Percentiles rank a stretch among this genome's conserved stretches.
These are phyloP conservation scores for Emys orbicularis DNA, from an alignment of 2,797 vertebrate genomes.

Conservation along the genomic window DNA sequence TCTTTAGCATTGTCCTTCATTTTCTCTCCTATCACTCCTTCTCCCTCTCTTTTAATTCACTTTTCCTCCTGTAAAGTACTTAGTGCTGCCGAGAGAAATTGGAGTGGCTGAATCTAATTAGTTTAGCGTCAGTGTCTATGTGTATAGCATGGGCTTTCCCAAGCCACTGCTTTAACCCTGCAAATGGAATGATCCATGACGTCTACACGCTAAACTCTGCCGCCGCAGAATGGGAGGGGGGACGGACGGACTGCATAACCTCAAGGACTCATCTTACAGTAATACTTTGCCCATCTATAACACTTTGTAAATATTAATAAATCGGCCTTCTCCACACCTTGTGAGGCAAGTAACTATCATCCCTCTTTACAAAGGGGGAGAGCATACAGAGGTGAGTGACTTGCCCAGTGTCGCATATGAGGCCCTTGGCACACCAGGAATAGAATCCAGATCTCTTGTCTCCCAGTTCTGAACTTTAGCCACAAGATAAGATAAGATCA, in stretches of 20 bases:
- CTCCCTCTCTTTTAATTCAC: not conserved
- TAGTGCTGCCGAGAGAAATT: not conserved
- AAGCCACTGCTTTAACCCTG: constrained; percentile 15
- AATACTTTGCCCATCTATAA: not conserved
- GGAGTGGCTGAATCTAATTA: not conserved
- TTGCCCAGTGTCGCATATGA: accelerated
- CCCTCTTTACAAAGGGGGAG: not conserved
- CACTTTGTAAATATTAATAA: not conserved
- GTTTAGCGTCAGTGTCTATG: accelerated
- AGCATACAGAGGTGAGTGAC: not conserved
- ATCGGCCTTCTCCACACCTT: not conserved
- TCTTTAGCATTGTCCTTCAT: constrained; percentile 33
- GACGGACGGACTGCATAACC: not conserved
- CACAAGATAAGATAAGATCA: not conserved
- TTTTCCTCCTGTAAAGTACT: not conserved
- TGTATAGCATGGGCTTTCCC: not conserved
- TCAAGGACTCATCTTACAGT: not conserved
- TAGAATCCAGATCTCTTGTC: accelerated
- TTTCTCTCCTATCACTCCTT: not conserved
- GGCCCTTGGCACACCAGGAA: accelerated
- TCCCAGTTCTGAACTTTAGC: not conserved
- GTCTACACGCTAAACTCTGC: not conserved
- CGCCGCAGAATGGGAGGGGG: not conserved
- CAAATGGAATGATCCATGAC: constrained; percentile 24
- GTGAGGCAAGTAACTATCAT: not conserved